A percentile compares a stretch with the other conserved stretches of the same genome.
Conservation (phyloP, 2,888 invertebrate genomes). For the Sphaeridia pumilis region DNA sequence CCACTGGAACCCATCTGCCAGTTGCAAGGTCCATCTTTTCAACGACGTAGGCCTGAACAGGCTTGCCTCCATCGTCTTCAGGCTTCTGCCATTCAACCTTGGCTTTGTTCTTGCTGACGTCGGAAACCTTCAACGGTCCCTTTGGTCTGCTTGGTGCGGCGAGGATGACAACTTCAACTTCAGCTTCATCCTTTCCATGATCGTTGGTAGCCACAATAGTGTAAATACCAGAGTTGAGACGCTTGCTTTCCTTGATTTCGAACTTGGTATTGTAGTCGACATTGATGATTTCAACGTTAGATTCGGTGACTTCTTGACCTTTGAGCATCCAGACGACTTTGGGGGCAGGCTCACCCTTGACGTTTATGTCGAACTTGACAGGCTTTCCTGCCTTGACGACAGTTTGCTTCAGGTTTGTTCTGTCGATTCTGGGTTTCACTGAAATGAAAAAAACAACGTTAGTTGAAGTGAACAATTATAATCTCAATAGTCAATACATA, state of each 20-base stretch:
- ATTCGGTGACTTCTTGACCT: constrained; percentile 66
- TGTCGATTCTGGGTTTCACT: constrained; percentile 96
- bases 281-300: constrained; percentile 70
- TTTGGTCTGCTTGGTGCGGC: constrained; percentile 57
- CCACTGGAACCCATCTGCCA: constrained; percentile 80
- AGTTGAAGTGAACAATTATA: too few species aligned
- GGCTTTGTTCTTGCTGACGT: constrained; percentile 80
- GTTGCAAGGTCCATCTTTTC: constrained; percentile 90
- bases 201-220: constrained; percentile 77
- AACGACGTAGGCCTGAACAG: constrained; percentile 80
- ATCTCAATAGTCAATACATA: too few species aligned
- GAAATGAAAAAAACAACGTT: constrained; percentile 28
- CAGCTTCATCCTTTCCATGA: constrained; percentile 79
- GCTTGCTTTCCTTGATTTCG: constrained; percentile 59
- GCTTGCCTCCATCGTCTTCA: constrained; percentile 80
- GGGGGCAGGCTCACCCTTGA: constrained; percentile 88
- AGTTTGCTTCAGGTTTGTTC: constrained; percentile 87
- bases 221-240: constrained; percentile 78
- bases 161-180: constrained; percentile 76
- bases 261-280: constrained; percentile 85
- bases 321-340: constrained; percentile 79
- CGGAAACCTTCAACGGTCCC: constrained; percentile 81
- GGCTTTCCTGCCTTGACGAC: constrained; percentile 88
- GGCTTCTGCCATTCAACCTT: constrained; percentile 90
- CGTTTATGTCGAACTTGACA: constrained; percentile 88